Percentiles rank a stretch among this genome's conserved stretches.
phyloP scores from a whole-genome alignment of 2,113 vertebrate genomes.

The Eonycteris spelaea region DNA sequence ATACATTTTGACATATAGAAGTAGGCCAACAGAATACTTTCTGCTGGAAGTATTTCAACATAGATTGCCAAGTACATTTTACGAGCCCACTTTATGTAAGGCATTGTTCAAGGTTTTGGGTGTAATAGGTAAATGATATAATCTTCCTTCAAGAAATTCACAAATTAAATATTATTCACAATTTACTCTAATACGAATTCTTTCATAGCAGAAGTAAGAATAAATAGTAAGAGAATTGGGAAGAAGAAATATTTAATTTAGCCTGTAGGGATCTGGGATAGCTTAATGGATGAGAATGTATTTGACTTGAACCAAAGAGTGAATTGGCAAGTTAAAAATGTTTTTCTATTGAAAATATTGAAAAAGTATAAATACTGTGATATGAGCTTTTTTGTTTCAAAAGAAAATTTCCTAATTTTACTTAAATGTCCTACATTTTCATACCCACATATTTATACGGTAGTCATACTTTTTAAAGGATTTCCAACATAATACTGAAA shows the following conservation, averaged over 20 bases:
- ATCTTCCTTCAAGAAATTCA: background rate
- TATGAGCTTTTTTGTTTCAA: background rate
- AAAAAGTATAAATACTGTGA: background rate
- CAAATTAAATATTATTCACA: too few relatives aligned
- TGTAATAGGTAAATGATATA: background rate
- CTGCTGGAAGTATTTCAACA: background rate
- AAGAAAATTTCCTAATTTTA: background rate
- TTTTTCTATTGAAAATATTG: background rate
- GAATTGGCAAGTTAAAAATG: background rate
- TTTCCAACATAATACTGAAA: background rate
- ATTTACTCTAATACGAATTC: background rate
- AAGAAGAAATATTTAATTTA: conserved; percentile 1
- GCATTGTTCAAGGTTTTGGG: background rate
- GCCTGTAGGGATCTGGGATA: background rate
- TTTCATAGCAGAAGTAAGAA: background rate
- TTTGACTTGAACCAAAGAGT: background rate
- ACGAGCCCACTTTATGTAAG: background rate
- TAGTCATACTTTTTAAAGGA: background rate
- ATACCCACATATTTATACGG: background rate
- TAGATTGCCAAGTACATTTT: background rate
- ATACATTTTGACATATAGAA: background rate
- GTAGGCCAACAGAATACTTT: background rate
- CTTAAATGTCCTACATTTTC: background rate
- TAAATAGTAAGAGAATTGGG: background rate
- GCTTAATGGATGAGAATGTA: background rate